Evolutionary conservation across 2,888 invertebrate genomes (phyloP).

Genomic region (Rhagonycha fulva): DNA sequence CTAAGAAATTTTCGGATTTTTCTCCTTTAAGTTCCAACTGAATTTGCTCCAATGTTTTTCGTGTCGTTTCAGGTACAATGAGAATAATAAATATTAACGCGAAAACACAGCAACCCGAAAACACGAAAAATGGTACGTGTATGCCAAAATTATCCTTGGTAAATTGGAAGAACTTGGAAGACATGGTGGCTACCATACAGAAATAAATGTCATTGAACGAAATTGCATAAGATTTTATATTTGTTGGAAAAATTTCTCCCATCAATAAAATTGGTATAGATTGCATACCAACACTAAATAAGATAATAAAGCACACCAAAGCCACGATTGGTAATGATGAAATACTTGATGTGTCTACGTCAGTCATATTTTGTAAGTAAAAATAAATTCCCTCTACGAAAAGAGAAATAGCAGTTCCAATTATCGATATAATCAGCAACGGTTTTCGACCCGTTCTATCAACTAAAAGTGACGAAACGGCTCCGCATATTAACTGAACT

Average conservation of each 20-base stretch:
- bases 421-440: constrained; percentile 58
- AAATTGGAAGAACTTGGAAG: constrained; percentile 56
- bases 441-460: constrained; percentile 67
- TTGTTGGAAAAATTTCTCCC: constrained; percentile 61
- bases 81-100: constrained; percentile 53
- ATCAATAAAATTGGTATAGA: constrained; percentile 59
- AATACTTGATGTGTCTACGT: constrained; percentile 47
- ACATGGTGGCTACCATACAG: constrained; percentile 55
- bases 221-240: constrained; percentile 61
- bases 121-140: constrained; percentile 57
- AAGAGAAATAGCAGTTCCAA: constrained; percentile 53
- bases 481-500: constrained; percentile 61
- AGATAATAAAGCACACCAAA: constrained; percentile 56
- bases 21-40: constrained; percentile 41
- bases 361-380: constrained; percentile 50
- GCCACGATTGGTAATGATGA: constrained; percentile 55
- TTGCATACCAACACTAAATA: constrained; percentile 59
- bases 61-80: constrained; percentile 59
- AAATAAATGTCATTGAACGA: constrained; percentile 61
- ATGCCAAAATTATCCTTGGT: constrained; percentile 52
- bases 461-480: constrained; percentile 60
- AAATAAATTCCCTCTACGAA: constrained; percentile 54
- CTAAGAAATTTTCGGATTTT: not conserved
- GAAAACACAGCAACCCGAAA: constrained; percentile 50
- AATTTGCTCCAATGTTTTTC: constrained; percentile 58